A percentile compares a stretch with the other conserved stretches of the same genome.
Conservation (phyloP, 2,797 vertebrate genomes). For the Coilia nasus region DNA sequence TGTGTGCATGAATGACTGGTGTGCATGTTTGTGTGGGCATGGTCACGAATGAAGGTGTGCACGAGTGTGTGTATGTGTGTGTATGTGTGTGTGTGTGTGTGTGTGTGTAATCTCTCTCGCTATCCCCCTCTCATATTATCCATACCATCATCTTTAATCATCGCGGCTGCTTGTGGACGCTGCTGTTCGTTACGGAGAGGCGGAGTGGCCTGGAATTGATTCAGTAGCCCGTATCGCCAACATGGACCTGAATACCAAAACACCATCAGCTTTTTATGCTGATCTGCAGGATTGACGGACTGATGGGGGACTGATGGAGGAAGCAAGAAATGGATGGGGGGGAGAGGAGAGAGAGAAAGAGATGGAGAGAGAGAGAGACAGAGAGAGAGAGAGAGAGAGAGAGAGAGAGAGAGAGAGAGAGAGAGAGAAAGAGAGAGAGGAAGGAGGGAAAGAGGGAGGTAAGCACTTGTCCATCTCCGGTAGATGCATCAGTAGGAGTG, state of each 20-base stretch:
- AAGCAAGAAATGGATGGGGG: not conserved
- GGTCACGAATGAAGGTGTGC: no score
- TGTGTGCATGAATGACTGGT: not conserved
- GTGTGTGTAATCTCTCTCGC: slow-evolving; percentile 58
- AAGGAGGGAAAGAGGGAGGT: not conserved
- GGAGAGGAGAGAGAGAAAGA: slow-evolving; percentile 11
- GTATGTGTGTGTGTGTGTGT: slow-evolving; percentile 52
- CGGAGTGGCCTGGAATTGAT: slow-evolving; percentile 78
- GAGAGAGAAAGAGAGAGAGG: not conserved
- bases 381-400: not conserved
- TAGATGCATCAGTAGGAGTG: not conserved
- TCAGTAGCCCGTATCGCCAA: slow-evolving; percentile 55
- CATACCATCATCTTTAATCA: slow-evolving; percentile 75
- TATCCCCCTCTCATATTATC: slow-evolving; percentile 70
- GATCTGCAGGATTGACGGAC: slow-evolving; percentile 22
- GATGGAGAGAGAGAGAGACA: not conserved
- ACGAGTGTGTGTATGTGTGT: not conserved
- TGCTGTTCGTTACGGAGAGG: slow-evolving; percentile 74
- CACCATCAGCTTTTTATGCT: slow-evolving; percentile 27
- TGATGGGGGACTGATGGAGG: not conserved
- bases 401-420: slow-evolving; percentile 17
- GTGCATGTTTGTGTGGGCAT: not conserved
- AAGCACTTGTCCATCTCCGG: not conserved
- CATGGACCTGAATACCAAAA: slow-evolving; percentile 39
- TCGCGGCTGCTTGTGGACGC: slow-evolving; percentile 67